phyloP scores from a whole-genome alignment of 2,797 vertebrate genomes.

The Semotilus atromaculatus region DNA sequence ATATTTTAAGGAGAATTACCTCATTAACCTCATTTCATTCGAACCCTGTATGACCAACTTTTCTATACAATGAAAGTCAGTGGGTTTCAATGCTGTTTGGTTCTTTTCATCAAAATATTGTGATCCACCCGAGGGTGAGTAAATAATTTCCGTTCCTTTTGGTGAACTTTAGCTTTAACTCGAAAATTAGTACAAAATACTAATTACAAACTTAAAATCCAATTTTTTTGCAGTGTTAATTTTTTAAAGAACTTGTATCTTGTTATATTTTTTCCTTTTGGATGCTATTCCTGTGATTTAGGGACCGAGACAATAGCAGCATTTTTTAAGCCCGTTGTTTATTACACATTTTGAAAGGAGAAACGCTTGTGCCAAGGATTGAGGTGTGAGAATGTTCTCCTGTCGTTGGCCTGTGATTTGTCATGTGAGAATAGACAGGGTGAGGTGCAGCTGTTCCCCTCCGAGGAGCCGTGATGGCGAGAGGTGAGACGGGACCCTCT shows the following conservation, averaged over 20 bases:
- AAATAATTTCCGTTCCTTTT: neutral
- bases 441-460: conserved; percentile 76
- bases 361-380: conserved; percentile 65
- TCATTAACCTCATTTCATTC: neutral
- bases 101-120: neutral
- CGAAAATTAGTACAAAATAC: neutral
- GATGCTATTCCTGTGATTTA: neutral
- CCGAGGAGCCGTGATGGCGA: conserved; percentile 43
- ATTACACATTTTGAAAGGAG: conserved; percentile 66
- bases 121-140: neutral
- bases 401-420: conserved; percentile 70
- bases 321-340: conserved; percentile 53
- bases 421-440: conserved; percentile 72
- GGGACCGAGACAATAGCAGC: neutral
- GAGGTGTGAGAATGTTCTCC: conserved; percentile 67
- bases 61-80: neutral
- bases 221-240: neutral
- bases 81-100: neutral
- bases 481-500: conserved; percentile 2
- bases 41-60: neutral
- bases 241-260: conserved; percentile 9
- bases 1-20: neutral
- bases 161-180: neutral
- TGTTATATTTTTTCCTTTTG: neutral
- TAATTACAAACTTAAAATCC: neutral